phyloP scores from a whole-genome alignment of 2,888 invertebrate genomes.

The Shargacucullia verbasci region DNA sequence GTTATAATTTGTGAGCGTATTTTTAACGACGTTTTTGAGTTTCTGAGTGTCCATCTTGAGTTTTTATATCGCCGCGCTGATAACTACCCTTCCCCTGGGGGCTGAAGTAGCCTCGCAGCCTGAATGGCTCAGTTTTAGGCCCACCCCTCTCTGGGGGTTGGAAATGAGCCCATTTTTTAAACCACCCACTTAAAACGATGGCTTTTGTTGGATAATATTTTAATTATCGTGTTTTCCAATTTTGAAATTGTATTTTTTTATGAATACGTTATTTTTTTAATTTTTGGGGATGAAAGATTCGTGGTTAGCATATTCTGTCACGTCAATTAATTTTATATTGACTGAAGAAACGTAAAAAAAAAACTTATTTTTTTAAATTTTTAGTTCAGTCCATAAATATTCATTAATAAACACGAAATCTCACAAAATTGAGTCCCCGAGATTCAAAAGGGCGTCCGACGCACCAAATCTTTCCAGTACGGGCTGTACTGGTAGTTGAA shows the following conservation, averaged over 20 bases:
- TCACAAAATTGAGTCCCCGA: no score
- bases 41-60: neutral
- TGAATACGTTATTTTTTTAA: conserved; percentile 18
- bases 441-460: no score
- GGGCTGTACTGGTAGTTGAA: no score
- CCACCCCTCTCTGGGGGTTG: conserved; percentile 30
- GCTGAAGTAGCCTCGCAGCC: conserved; percentile 45
- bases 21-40: no score
- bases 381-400: no score
- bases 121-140: conserved; percentile 68
- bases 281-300: neutral
- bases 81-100: conserved; percentile 34
- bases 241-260: conserved; percentile 16
- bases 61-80: neutral
- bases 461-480: no score
- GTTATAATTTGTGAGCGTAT: no score
- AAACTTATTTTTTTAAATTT: no score
- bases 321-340: conserved; percentile 8
- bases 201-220: conserved; percentile 48
- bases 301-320: no score
- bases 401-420: no score
- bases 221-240: conserved; percentile 48
- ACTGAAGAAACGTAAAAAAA: no score
- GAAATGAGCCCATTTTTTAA: conserved; percentile 52
- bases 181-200: conserved; percentile 48